These are phyloP conservation scores for Campylorhamphus procurvoides DNA, from an alignment of 2,113 vertebrate genomes.

Conservation along the genomic window DNA sequence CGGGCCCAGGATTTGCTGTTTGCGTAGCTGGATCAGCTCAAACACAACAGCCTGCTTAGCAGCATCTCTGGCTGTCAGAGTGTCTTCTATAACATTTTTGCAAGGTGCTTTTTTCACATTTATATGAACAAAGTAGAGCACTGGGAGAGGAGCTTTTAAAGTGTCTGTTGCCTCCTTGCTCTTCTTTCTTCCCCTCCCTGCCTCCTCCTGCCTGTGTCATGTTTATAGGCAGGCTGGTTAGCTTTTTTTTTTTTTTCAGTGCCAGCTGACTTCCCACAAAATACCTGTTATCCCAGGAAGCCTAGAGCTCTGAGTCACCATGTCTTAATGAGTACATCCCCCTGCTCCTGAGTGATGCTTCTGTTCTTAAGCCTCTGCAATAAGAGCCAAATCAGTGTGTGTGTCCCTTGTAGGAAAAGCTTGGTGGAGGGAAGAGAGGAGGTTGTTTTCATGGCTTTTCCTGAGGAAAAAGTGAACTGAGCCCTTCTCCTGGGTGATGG, in stretches of 20 bases:
- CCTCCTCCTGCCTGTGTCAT: background rate
- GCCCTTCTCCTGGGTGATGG: background rate
- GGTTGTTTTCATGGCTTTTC: background rate
- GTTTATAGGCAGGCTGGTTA: background rate
- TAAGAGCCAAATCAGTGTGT: background rate
- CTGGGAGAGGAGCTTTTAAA: conserved; percentile 22
- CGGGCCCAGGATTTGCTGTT: background rate
- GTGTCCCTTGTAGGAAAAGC: background rate
- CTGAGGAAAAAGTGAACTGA: background rate
- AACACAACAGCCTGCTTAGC: background rate
- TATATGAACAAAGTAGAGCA: background rate
- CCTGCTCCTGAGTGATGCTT: background rate
- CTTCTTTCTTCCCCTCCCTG: background rate
- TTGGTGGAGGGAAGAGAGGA: fast-evolving
- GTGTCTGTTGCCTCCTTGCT: background rate
- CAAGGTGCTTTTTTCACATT: background rate
- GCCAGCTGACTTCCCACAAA: background rate
- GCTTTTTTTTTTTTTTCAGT: background rate
- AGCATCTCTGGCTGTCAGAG: background rate
- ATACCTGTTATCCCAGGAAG: background rate
- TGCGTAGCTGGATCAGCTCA: background rate
- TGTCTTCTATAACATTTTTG: background rate
- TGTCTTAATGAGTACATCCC: background rate
- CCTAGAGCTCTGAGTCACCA: background rate
- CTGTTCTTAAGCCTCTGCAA: background rate